A percentile compares a stretch with the other conserved stretches of the same genome.
These are phyloP conservation scores for Hofmannophila pseudospretella DNA, from an alignment of 2,888 invertebrate genomes.

Conservation along the genomic window DNA sequence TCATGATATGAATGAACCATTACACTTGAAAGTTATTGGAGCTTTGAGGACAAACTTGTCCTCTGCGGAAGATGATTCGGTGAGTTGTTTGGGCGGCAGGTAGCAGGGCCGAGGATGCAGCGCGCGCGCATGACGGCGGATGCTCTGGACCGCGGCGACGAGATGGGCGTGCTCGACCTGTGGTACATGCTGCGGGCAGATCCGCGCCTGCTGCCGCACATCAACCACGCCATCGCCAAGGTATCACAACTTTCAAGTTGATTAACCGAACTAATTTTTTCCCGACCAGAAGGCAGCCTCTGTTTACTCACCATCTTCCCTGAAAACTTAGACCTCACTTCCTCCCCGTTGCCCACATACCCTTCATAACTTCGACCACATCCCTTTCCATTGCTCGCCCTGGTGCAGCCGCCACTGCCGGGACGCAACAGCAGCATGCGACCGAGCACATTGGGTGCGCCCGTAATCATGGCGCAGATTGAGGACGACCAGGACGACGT, in stretches of 20 bases:
- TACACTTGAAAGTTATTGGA: too few relatives aligned
- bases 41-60: too few relatives aligned
- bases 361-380: too few relatives aligned
- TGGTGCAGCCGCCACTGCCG: conserved; percentile 1
- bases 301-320: too few relatives aligned
- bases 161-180: conserved; percentile 48
- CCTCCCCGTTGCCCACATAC: too few relatives aligned
- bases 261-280: too few relatives aligned
- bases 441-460: background rate
- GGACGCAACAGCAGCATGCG: conserved; percentile 2
- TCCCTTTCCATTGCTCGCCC: too few relatives aligned
- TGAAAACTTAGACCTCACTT: too few relatives aligned
- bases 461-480: conserved; percentile 10
- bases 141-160: conserved; percentile 24
- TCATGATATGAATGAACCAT: too few relatives aligned
- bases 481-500: conserved; percentile 12
- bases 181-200: conserved; percentile 44
- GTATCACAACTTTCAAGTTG: too few relatives aligned
- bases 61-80: too few relatives aligned
- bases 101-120: conserved; percentile 24
- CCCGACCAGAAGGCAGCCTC: too few relatives aligned
- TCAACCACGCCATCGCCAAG: conserved; percentile 21
- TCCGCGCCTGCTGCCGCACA: conserved; percentile 16
- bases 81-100: conserved; percentile 20
- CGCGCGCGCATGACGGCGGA: conserved; percentile 4